Evolutionary conservation across 92 coral and sea anemone genomes (phyloP), one percentile per base, ranked within the genome.

Genomic region (Porites rus): DNA sequence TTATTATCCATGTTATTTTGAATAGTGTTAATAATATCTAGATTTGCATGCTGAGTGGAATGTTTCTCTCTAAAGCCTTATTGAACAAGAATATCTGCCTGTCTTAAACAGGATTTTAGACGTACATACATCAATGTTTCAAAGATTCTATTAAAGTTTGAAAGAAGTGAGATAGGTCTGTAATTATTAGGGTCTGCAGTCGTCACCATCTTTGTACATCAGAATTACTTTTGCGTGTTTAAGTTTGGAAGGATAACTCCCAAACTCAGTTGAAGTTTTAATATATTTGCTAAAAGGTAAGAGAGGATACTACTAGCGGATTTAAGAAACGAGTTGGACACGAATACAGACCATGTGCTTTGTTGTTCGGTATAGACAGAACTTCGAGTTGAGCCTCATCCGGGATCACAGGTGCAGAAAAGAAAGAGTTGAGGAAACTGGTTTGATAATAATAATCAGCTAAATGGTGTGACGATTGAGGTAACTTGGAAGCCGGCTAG

Each of bases 391-490:
- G 31, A 28, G 31, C 31, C 31, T 28, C 31, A 28, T 50, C 12
- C 21, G 83, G 38, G 43, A 76, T 84, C n/a, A 88, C 91, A 51
- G 89, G 90, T 16, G 28, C 38, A 82, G 62, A 86, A 61, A 75
- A 85, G 69, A 91, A 74, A 7, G 91, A 86, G 56, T 72, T 43
- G 52, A 43, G 56, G 46, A 71, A 88, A 51, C 65, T 69, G 24
- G 74, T 70, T 18, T 61, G 67, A 43, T 62, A 24, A 18, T 79
- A 77, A 64, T 83, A 91, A 54, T 79, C 82, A 38, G 69, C 18
- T 64, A 88, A 91, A 46, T 84, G 79, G 4, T 38, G 69, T 50
- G 17, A 21, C 11, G 94, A 65, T 21, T 80, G 63, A 11, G 87
- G 77, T 21, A 90, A 21, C 51, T 58, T 76, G 43, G 85, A 46